Evolutionary conservation across 2,888 invertebrate species (phyloP), one percentile per base, ranked within the genome.

Genomic region (Cistogaster globosa): DNA sequence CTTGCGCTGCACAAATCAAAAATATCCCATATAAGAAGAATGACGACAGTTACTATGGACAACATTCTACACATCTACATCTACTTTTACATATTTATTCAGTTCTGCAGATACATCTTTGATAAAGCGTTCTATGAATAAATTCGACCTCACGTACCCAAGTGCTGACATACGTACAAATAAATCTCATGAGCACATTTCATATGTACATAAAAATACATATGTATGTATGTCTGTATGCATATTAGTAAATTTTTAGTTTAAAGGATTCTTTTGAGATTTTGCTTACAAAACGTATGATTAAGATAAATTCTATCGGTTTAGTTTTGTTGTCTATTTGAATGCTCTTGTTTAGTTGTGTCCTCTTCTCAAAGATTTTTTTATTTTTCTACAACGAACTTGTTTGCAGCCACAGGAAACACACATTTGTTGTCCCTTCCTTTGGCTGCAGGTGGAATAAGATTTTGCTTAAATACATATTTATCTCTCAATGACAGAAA

Each of bases 271-370:
- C 74, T 48, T 51, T 51, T 57, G 36, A 42, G 69, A 76, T 76
- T 63, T 7, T 32, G 16, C 63, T 57, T 74, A 63, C 20, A 48
- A 55, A 69, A 78, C 32, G 63, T 74, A 63, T 75, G 69, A 71
- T 79, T 79, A 75, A 75, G 75, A 84, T 79, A 80, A 76, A 76
- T 79, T 60, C 12, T 42, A 53, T 75, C 60, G 55, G 69, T 75
- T 69, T 69, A 45, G 26, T 26, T 2, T n/a, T n/a, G 7, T n/a
- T 4, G 6, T 2, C n/a, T 36, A 48, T 83, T 53, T 58, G 14
- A n/a, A 58, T 75, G 9, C 65, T 58, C 42, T 74, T 26, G 57
- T 74, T 77, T 42, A 32, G 14, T 58, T 67, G 16, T 18, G 42
- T n/a, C 14, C 16, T 76, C 65, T 45, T 32, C 2, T 32, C 11